Conservation (phyloP, 2,113 vertebrate species). For the Plestiodon gilberti region DNA sequence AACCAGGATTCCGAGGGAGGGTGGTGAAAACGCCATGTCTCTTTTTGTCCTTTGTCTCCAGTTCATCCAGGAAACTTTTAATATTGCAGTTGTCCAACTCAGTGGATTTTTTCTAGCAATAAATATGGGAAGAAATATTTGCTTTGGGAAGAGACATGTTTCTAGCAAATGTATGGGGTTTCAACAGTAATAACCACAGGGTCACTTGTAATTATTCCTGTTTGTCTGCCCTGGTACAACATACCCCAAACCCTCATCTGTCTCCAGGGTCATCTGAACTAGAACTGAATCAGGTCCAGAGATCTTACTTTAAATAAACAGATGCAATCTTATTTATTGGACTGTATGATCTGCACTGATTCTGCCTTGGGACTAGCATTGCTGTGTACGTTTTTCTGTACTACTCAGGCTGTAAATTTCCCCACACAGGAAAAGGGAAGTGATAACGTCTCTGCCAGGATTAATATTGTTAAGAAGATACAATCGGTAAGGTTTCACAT, state of each 20-base stretch:
- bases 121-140: background rate
- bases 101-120: constrained; percentile 50
- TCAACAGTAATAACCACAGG: background rate
- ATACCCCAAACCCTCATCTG: no score
- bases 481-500: background rate
- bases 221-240: background rate
- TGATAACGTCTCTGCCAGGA: background rate
- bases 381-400: background rate
- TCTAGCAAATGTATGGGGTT: background rate
- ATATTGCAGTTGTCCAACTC: constrained; percentile 43
- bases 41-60: constrained; percentile 60
- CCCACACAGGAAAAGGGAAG: background rate
- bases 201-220: background rate
- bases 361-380: background rate
- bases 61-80: constrained; percentile 67
- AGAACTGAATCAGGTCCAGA: background rate
- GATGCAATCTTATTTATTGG: background rate
- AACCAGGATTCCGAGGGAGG: constrained; percentile 44
- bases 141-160: background rate
- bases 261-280: background rate
- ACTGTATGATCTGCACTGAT: background rate
- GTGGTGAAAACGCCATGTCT: constrained; percentile 75
- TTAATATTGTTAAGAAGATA: background rate
- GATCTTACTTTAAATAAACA: background rate
- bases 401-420: background rate